phyloP scores from a whole-genome alignment of 2,113 vertebrate species.

The Gymnorhina tibicen region DNA sequence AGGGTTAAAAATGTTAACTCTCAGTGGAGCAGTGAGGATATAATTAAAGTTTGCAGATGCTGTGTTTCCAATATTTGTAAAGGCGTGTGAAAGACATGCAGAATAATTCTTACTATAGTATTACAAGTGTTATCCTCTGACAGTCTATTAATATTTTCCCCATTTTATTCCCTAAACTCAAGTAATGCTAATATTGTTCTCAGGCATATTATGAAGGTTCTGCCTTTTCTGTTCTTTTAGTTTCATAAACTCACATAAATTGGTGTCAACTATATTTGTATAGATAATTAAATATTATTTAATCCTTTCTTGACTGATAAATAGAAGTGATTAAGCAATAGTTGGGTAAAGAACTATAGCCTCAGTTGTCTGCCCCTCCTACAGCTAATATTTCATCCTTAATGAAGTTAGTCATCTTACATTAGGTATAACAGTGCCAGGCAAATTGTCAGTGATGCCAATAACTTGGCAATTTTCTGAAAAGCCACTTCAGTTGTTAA shows the following conservation, averaged over 20 bases:
- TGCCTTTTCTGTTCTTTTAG: background rate
- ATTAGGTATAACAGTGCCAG: background rate
- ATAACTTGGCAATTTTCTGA: constrained; percentile 16
- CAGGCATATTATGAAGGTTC: background rate
- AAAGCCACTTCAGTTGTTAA: constrained; percentile 11
- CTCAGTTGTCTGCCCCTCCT: background rate
- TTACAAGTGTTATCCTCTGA: background rate
- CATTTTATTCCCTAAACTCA: background rate
- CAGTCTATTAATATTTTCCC: background rate
- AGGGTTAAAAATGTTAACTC: background rate
- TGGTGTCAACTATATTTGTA: background rate
- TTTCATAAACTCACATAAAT: background rate
- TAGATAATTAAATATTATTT: background rate
- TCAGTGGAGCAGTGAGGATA: background rate
- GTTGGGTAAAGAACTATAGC: background rate
- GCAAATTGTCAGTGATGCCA: constrained; percentile 7
- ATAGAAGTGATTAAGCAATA: background rate
- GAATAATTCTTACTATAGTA: background rate
- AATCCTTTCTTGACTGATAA: background rate
- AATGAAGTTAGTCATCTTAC: constrained; percentile 12
- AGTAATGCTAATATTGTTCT: background rate
- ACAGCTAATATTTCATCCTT: background rate
- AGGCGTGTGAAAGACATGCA: background rate
- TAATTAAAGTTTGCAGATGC: background rate
- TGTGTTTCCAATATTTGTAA: background rate